A percentile compares a stretch with the other conserved stretches of the same genome.
These are phyloP conservation scores for Mercenaria mercenaria DNA, from an alignment of 1,140 invertebrate species.

Conservation along the genomic window DNA sequence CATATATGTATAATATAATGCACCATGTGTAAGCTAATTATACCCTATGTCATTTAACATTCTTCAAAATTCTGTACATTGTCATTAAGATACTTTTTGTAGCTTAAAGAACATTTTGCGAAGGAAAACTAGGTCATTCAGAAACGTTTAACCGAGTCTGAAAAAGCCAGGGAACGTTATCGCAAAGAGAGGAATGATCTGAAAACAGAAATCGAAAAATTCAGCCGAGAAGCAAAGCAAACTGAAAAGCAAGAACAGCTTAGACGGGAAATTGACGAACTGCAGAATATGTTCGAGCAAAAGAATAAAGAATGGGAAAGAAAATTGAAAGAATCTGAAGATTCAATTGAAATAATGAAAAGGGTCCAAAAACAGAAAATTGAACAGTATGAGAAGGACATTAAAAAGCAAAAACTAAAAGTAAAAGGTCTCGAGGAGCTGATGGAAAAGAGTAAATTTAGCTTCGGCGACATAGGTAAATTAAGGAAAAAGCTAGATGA, in stretches of 20 bases:
- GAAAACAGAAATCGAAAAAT: background rate
- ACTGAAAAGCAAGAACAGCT: background rate
- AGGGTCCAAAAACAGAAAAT: background rate
- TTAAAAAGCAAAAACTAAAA: background rate
- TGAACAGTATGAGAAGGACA: background rate
- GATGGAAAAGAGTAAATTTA: background rate
- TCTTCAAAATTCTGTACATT: too few relatives aligned
- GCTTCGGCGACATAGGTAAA: background rate
- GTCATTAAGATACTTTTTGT: too few relatives aligned
- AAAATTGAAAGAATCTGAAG: background rate
- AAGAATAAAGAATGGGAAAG: background rate
- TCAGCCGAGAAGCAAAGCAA: too few relatives aligned
- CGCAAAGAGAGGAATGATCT: background rate
- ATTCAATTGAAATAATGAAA: background rate
- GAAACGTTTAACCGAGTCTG: too few relatives aligned
- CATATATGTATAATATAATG: too few relatives aligned
- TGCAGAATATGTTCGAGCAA: background rate
- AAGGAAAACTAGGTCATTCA: background rate
- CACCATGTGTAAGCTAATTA: too few relatives aligned
- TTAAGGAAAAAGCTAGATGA: background rate
- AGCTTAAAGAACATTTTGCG: too few relatives aligned
- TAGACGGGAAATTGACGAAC: background rate
- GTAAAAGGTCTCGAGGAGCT: background rate
- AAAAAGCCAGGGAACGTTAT: background rate
- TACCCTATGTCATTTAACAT: too few relatives aligned